These are phyloP conservation scores for Latrodectus hesperus DNA, from an alignment of 2,888 invertebrate species.

Conservation along the genomic window DNA sequence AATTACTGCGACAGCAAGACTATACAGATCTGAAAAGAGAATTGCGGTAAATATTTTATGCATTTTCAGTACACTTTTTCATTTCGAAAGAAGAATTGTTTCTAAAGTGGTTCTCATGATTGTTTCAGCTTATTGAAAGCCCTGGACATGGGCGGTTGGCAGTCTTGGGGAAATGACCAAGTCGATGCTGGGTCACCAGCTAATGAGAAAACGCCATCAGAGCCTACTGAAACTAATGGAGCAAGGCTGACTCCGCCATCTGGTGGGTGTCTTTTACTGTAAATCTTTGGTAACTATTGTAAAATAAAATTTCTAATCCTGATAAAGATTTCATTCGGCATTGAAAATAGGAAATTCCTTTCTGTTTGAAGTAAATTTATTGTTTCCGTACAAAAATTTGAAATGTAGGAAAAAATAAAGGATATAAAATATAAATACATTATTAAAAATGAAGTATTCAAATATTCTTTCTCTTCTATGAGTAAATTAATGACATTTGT, in stretches of 20 bases:
- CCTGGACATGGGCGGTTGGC: constrained; percentile 61
- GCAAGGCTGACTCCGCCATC: constrained; percentile 52
- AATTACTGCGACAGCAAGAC: constrained; percentile 90
- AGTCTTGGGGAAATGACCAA: constrained; percentile 50
- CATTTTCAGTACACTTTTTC: neutral
- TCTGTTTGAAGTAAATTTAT: too few species aligned
- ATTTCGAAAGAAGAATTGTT: neutral
- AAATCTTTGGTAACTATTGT: neutral
- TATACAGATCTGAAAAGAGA: constrained; percentile 95
- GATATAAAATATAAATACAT: too few species aligned
- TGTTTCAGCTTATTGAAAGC: constrained; percentile 52
- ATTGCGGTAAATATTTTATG: constrained; percentile 77
- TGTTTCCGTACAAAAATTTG: too few species aligned
- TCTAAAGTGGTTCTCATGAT: too few species aligned
- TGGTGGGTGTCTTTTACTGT: constrained; percentile 20
- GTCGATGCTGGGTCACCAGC: constrained; percentile 21
- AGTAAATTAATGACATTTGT: too few species aligned
- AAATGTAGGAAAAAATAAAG: too few species aligned
- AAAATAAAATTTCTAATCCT: neutral
- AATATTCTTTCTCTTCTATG: too few species aligned
- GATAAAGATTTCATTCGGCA: too few species aligned
- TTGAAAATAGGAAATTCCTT: too few species aligned
- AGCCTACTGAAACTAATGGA: constrained; percentile 43
- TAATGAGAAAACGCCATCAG: constrained; percentile 29
- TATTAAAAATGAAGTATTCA: too few species aligned